phyloP scores from a whole-genome alignment of 2,113 vertebrate species.

The Phalacrocorax aristotelis region DNA sequence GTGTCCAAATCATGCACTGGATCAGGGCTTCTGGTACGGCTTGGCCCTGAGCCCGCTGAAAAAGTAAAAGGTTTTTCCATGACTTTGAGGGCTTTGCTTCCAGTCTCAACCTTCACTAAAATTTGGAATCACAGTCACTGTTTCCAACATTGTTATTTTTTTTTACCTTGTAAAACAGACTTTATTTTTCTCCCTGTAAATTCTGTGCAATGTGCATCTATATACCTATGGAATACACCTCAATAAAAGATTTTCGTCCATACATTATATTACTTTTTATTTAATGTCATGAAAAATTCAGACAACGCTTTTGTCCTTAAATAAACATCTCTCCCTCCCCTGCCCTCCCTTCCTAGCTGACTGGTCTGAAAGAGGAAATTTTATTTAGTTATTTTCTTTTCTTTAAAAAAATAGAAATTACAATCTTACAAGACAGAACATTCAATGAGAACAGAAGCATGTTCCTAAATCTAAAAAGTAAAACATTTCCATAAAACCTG shows the following conservation, averaged over 20 bases:
- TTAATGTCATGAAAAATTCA: slow-evolving; percentile 64
- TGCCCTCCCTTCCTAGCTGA: slow-evolving; percentile 40
- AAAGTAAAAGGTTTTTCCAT: background rate
- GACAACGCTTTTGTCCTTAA: slow-evolving; percentile 51
- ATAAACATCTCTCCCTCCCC: slow-evolving; percentile 49
- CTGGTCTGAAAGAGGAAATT: slow-evolving; percentile 58
- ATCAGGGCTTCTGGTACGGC: background rate
- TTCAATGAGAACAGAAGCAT: slow-evolving; percentile 74
- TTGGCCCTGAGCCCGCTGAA: background rate
- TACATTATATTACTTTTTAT: slow-evolving; percentile 82
- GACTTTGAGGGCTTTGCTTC: background rate
- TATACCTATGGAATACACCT: slow-evolving; percentile 63
- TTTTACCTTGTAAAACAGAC: slow-evolving; percentile 16
- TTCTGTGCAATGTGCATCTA: slow-evolving; percentile 74
- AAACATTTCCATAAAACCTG: slow-evolving; percentile 48
- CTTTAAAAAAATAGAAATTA: slow-evolving; percentile 90
- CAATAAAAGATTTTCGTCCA: slow-evolving; percentile 55
- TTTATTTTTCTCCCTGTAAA: slow-evolving; percentile 51
- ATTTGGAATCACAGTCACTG: background rate
- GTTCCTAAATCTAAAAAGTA: slow-evolving; percentile 62
- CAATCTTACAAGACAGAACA: slow-evolving; percentile 82
- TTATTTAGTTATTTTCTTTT: slow-evolving; percentile 78
- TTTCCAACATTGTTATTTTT: background rate
- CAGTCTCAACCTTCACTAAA: background rate
- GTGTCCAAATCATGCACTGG: background rate